These are phyloP conservation scores for crab-eating macaque (Macaca fascicularis) DNA, from an alignment of 2,113 vertebrate genomes.

Conservation along the genomic window DNA sequence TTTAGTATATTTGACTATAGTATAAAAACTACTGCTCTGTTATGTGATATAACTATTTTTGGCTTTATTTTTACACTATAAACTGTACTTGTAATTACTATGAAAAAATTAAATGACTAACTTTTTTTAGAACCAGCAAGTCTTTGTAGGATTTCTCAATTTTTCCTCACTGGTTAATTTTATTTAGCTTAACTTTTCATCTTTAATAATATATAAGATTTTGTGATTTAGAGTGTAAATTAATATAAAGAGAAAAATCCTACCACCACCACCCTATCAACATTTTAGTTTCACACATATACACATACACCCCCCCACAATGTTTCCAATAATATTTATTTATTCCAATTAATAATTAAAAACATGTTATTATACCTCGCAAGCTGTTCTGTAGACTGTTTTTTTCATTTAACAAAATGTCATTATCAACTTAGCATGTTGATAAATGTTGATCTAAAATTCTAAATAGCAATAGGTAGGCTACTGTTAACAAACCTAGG, in stretches of 20 bases:
- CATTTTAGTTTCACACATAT: background rate
- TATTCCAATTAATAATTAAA: background rate
- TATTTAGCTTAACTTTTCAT: background rate
- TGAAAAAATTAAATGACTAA: background rate
- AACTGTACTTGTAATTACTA: background rate
- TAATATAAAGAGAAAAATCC: background rate
- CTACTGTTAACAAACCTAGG: background rate
- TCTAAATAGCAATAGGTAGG: background rate
- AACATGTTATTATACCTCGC: background rate
- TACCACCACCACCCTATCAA: background rate
- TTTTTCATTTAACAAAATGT: slow-evolving; percentile 4
- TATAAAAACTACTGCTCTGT: background rate
- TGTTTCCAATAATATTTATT: background rate
- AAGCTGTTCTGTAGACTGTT: background rate
- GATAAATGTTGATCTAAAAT: background rate
- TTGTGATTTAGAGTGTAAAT: background rate
- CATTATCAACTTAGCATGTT: background rate
- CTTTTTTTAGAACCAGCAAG: background rate
- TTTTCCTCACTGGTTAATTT: background rate
- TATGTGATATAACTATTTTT: background rate
- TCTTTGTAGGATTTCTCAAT: background rate
- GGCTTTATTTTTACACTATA: background rate
- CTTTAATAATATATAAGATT: background rate
- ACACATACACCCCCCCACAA: background rate
- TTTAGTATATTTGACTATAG: background rate